A percentile compares a stretch with the other conserved stretches of the same genome.
phyloP scores from a whole-genome alignment of 2,888 invertebrate genomes.

The Campopleginae sp. region DNA sequence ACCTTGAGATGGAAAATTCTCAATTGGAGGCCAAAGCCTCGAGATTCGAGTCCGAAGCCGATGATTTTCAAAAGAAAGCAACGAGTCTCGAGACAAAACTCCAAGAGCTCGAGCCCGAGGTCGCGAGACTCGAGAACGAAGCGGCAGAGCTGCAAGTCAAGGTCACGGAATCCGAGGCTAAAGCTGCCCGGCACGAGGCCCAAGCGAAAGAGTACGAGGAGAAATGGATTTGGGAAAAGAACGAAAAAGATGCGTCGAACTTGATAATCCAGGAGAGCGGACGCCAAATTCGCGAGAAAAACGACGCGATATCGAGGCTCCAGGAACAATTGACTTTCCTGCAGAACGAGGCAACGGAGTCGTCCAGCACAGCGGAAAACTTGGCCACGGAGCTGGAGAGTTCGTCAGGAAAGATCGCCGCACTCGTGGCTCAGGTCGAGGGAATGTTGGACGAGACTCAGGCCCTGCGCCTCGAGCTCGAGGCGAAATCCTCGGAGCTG shows the following conservation, averaged over 20 bases:
- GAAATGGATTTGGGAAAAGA: constrained; percentile 74
- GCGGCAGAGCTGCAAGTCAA: constrained; percentile 27
- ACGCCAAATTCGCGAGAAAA: constrained; percentile 72
- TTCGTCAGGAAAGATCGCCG: constrained; percentile 69
- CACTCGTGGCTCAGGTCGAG: constrained; percentile 68
- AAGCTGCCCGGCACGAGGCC: constrained; percentile 47
- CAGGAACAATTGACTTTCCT: constrained; percentile 71
- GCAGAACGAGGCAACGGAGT: constrained; percentile 63
- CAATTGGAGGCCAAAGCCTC: constrained; percentile 52
- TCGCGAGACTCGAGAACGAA: constrained; percentile 68
- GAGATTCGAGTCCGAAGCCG: constrained; percentile 69
- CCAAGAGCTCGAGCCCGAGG: neutral
- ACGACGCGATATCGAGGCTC: constrained; percentile 75
- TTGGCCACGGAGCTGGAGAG: constrained; percentile 68
- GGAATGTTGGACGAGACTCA: constrained; percentile 73
- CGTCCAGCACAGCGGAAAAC: constrained; percentile 62
- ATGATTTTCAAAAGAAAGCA: constrained; percentile 61
- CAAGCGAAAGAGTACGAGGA: constrained; percentile 54
- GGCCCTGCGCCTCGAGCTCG: constrained; percentile 57
- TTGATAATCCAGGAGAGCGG: constrained; percentile 75
- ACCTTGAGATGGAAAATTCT: constrained; percentile 11
- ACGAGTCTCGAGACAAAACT: neutral
- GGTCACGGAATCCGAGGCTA: constrained; percentile 66
- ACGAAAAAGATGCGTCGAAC: constrained; percentile 78
- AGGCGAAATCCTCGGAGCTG: constrained; percentile 38